phyloP scores from a whole-genome alignment of 1,140 invertebrate species.

The Penaeus japonicus region DNA sequence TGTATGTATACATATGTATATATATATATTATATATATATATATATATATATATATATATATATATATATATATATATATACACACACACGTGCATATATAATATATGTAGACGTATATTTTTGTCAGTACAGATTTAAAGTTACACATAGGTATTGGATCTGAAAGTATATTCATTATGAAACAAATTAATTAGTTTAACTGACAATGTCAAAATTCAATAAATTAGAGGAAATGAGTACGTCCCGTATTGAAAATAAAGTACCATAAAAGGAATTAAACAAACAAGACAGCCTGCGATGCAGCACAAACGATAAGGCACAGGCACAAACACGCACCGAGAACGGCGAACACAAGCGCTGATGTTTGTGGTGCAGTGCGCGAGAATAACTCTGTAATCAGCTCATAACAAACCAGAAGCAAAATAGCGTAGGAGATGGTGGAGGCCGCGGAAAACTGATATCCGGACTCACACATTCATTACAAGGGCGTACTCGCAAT shows the following conservation, averaged over 20 bases:
- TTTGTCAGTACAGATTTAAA: no score
- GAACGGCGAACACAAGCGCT: not conserved
- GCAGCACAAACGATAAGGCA: no score
- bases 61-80: conserved; percentile 16
- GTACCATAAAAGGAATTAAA: no score
- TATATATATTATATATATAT: not conserved
- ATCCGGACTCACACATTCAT: not conserved
- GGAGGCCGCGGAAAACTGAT: conserved; percentile 44
- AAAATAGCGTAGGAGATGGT: conserved; percentile 41
- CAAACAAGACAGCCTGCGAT: no score
- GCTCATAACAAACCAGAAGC: conserved; percentile 50
- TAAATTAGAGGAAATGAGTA: no score
- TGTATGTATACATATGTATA: not conserved
- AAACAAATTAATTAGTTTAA: no score
- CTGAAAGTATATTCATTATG: no score
- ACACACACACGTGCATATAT: not conserved
- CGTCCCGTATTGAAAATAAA: no score
- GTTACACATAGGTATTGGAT: no score
- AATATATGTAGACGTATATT: not conserved
- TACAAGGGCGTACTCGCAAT: conserved; percentile 16
- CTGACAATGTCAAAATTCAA: no score
- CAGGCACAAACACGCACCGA: not conserved
- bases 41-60: conserved; percentile 22
- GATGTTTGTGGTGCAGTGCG: conserved; percentile 18
- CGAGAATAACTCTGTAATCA: conserved; percentile 3